These are phyloP conservation scores for Drosophila paracracens DNA, from an alignment of 2,888 invertebrate species.

Conservation along the genomic window DNA sequence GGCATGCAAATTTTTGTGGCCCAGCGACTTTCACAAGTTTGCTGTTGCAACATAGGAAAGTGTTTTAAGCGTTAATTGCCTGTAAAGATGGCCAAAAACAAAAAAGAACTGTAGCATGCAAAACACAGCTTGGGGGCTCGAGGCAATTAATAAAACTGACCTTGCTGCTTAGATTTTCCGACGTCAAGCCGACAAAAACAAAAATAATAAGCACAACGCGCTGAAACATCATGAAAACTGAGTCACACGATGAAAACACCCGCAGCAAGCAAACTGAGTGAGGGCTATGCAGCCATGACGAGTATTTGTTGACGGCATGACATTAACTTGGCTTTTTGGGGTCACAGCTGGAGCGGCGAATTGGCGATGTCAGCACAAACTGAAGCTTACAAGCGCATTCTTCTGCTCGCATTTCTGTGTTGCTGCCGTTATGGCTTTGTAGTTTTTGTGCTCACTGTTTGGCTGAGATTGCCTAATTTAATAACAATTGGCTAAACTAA, in stretches of 20 bases:
- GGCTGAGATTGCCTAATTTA: constrained; percentile 70
- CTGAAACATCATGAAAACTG: constrained; percentile 41
- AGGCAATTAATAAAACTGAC: constrained; percentile 76
- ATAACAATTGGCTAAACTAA: constrained; percentile 56
- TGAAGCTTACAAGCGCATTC: constrained; percentile 59
- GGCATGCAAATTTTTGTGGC: constrained; percentile 66
- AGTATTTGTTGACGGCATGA: constrained; percentile 76
- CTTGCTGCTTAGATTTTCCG: constrained; percentile 69
- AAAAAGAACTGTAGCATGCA: constrained; percentile 51
- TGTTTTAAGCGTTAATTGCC: constrained; percentile 75
- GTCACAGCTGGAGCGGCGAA: constrained; percentile 61
- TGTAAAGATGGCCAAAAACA: constrained; percentile 72
- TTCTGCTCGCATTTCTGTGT: constrained; percentile 54
- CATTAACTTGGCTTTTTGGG: constrained; percentile 76
- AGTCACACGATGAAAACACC: constrained; percentile 44
- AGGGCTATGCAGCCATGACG: constrained; percentile 78
- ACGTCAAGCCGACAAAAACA: constrained; percentile 38
- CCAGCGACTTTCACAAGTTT: constrained; percentile 70
- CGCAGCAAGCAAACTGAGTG: constrained; percentile 13
- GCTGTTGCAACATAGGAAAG: constrained; percentile 77
- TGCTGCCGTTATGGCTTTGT: constrained; percentile 58
- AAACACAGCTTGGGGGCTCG: constrained; percentile 37
- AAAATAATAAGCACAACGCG: constrained; percentile 34
- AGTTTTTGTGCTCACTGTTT: constrained; percentile 34
- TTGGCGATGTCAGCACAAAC: constrained; percentile 57